Evolutionary conservation across 2,113 vertebrate species (phyloP), one percentile per base, ranked within the genome.

Genomic region (Dipodomys ordii): DNA sequence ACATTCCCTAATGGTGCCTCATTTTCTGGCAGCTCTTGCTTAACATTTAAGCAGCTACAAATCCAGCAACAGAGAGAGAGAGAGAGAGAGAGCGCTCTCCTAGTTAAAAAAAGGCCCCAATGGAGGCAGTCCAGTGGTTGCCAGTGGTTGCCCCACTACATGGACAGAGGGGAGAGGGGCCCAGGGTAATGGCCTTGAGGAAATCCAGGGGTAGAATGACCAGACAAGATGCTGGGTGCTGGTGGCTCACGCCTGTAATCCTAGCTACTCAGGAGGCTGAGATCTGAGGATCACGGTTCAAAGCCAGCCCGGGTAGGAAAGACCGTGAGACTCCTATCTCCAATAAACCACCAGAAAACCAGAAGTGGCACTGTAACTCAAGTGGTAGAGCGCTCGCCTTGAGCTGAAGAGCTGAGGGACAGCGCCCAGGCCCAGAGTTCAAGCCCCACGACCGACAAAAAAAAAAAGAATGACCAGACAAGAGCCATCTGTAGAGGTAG

Each of bases 191-290:
- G 18, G 30, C 71, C 68, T 57, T 15, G 1, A 30, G 53, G 73
- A 49, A 65, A n/a, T 0, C 0, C 0, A 39, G 23, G n/a, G 13
- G 3, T 7, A 7, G 32, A 69, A 32, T 86, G 76, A 10, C 25
- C 74, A 64, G 71, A 28, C 68, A 35, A 4, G 60, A 53, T n/a
- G n/a, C n/a, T n/a, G n/a, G n/a, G n/a, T n/a, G n/a, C n/a, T n/a
- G n/a, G n/a, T n/a, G n/a, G n/a, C n/a, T n/a, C n/a, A n/a, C n/a
- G n/a, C n/a, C n/a, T n/a, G n/a, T n/a, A n/a, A n/a, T n/a, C n/a
- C n/a, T n/a, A n/a, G n/a, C n/a, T n/a, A n/a, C n/a, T n/a, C n/a
- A n/a, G n/a, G n/a, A n/a, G n/a, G n/a, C n/a, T n/a, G n/a, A n/a
- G n/a, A n/a, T n/a, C n/a, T n/a, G n/a, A n/a, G n/a, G n/a, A n/a